phyloP scores from a whole-genome alignment of 1,140 invertebrate species.

The Bombus polaris region DNA sequence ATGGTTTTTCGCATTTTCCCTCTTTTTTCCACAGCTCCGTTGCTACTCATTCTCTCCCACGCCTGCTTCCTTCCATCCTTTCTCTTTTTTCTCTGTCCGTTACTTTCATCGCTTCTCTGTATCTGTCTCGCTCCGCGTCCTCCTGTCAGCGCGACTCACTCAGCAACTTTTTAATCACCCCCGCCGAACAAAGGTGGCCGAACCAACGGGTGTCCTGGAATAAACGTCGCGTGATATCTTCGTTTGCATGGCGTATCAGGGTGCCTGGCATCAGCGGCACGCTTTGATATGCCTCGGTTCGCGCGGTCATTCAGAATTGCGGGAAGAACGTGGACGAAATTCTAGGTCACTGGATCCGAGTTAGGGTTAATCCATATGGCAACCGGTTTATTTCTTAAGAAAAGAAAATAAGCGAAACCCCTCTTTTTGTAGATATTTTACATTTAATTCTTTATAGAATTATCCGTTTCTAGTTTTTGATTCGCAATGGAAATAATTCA shows the following conservation, averaged over 20 bases:
- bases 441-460: too few species aligned
- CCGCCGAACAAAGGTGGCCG: slow-evolving; percentile 63
- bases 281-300: slow-evolving; percentile 6
- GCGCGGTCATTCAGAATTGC: slow-evolving; percentile 21
- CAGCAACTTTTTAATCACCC: slow-evolving; percentile 74
- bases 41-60: slow-evolving; percentile 10
- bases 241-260: neutral
- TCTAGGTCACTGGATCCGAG: slow-evolving; percentile 31
- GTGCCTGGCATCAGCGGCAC: neutral
- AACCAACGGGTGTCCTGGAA: slow-evolving; percentile 62
- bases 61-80: neutral
- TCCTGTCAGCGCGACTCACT: slow-evolving; percentile 56
- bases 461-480: too few species aligned
- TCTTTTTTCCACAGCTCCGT: neutral
- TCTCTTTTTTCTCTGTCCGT: neutral
- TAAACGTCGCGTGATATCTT: slow-evolving; percentile 5
- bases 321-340: neutral
- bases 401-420: neutral
- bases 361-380: neutral
- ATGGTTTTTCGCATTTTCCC: neutral
- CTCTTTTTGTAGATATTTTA: neutral
- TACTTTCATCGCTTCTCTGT: slow-evolving; percentile 11
- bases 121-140: slow-evolving; percentile 38
- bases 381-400: neutral
- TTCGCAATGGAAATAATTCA: too few species aligned